Evolutionary conservation across 2,797 vertebrate species (phyloP), one percentile per base, ranked within the genome.

Genomic region (Chromobotia macracanthus): DNA sequence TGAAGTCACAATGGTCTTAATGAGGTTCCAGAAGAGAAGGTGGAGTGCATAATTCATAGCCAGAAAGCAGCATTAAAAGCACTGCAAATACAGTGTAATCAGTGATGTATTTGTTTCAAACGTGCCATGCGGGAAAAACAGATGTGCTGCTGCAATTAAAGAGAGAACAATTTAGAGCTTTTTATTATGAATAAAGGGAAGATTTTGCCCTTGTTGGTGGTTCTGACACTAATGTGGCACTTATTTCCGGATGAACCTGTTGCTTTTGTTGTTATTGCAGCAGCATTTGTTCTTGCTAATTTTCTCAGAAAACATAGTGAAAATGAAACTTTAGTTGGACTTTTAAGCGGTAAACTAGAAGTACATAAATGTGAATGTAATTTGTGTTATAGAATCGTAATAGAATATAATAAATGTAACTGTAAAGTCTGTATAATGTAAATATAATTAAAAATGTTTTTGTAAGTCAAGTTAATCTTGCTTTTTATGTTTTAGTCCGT

Each of bases 171-270:
- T 9, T 41, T 41, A 41, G 8, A 41, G 38, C 38, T 41, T 41
- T 41, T 9, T 41, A 9, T 41, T 9, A 41, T 41, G 9, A 41
- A 41, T 9, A 8, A 41, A 41, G 38, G 38, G 38, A 41, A 41
- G 38, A 41, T 41, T 41, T 41, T 41, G 9, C 61, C 23, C 28
- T 10, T 13, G 9, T 44, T 38, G 1, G 23, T 16, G 35, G 18
- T 73, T 73, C 56, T 73, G 41, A 16, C 23, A 9, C 71, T 73
- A 35, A 63, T 50, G 55, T 28, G 6, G 3, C n/a, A 31, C 10
- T 31, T 1, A 63, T 61, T 73, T 48, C 3, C 16, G 25, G n/a
- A 12, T 19, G 18, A 35, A 18, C 10, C 67, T 21, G 56, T 31
- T 13, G 23, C 25, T 73, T n/a, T 8, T 18, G 10, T 46, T 3